Percentiles rank a stretch among this genome's conserved stretches.
Conservation (phyloP, 2,888 invertebrate genomes). For the Ophioninae sp. region DNA sequence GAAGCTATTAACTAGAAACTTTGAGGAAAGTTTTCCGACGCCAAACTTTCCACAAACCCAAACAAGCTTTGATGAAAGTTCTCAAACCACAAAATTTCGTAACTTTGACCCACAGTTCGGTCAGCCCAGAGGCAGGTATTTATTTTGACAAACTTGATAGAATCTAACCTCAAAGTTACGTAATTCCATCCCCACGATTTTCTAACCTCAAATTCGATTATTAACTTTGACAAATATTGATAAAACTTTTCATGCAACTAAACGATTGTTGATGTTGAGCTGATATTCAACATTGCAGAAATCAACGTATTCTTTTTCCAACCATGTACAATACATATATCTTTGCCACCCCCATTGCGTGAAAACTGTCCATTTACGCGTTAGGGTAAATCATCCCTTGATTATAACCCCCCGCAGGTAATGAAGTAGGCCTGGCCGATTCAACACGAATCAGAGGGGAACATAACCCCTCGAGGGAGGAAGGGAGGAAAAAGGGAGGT, state of each 20-base stretch:
- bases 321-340: background rate
- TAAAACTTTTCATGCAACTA: background rate
- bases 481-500: background rate
- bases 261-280: background rate
- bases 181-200: background rate
- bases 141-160: no score
- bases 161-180: no score
- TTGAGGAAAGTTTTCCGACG: no score
- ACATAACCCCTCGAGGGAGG: background rate
- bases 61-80: no score
- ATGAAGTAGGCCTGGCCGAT: background rate
- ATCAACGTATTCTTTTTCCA: background rate
- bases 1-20: no score
- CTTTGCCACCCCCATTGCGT: background rate
- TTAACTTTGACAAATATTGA: background rate
- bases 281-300: background rate
- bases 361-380: background rate
- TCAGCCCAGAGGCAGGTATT: no score
- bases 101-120: no score
- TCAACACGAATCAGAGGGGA: background rate
- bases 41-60: no score
- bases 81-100: no score
- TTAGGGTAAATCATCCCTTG: background rate
- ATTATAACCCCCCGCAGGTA: conserved; percentile 6
- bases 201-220: background rate